Base-by-base conservation (phyloP, 2,888 invertebrate genomes). In the Andricus curvator region DNA sequence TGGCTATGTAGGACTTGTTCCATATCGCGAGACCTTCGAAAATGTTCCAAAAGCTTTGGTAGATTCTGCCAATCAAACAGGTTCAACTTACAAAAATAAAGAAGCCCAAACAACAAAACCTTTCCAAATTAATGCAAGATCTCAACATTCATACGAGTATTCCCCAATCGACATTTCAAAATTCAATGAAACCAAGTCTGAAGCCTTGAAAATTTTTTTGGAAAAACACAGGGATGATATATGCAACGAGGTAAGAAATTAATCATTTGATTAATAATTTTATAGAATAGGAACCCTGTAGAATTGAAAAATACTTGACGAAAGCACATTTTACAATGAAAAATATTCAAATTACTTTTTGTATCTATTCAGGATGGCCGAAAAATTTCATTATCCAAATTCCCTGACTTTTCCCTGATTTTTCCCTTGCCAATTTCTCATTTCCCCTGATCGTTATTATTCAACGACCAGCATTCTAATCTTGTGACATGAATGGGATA, bases 111-210 rank as follows among this genome's bases (percentile, higher is more conserved):
- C 97, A 0, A 93, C 93, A 78, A 94, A 95, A 20, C 94, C 94
- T 62, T 96, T 96, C 89, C 96, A 96, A 1, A 93, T 94, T 81
- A 96, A 96, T 90, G 94, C 94, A 81, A 95, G 95, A 95, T 95
- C 95, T 0, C 96, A 97, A 88, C 96, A 95, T 88, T 88, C 93
- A 17, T 95, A 95, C 83, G 90, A 92, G 37, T 29, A 37, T 56
- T 56, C 74, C 33, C 33, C 33, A 33, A 33, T 37, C n/a, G 74
- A 74, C 15, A 9, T 37, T 74, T 56, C 33, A 4, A n/a, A 74
- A 74, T 33, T 74, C n/a, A 13, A 6, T 20, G 33, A 56, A 13
- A 33, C 20, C 51, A n/a, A 74, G 33, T 29, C 17, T 37, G n/a
- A 56, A 17, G 11, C 33, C 33, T n/a, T 56, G 0, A 74, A 74